These are phyloP conservation scores for Dendrocincla fuliginosa DNA, from an alignment of 2,797 vertebrate species.

Conservation along the genomic window DNA sequence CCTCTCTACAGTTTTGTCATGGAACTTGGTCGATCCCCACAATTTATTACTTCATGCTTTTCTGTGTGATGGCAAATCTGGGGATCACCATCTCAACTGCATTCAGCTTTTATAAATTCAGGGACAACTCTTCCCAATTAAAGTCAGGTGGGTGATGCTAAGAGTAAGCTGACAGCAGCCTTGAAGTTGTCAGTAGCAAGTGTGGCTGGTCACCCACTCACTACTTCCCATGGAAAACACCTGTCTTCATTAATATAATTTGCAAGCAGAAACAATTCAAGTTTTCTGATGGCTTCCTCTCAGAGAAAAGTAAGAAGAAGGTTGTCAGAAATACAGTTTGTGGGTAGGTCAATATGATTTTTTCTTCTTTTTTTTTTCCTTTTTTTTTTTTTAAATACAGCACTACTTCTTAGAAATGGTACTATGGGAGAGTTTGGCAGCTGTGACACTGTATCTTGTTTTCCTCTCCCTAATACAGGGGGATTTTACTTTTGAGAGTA, in stretches of 20 bases:
- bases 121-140: not conserved
- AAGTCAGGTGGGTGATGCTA: not conserved
- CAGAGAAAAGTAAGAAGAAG: not conserved
- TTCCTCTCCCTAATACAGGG: not conserved
- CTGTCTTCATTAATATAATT: not conserved
- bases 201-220: not conserved
- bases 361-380: not conserved
- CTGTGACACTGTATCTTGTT: not conserved
- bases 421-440: not conserved
- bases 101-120: not conserved
- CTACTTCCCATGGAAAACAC: not conserved
- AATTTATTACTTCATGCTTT: not conserved
- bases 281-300: not conserved
- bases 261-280: not conserved
- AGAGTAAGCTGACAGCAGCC: not conserved
- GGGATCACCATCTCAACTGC: not conserved
- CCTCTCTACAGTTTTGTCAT: not conserved
- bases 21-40: not conserved
- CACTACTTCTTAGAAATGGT: not conserved
- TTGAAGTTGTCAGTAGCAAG: not conserved
- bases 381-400: not conserved
- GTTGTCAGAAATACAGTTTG: not conserved
- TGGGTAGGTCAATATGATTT: not conserved
- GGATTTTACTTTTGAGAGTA: not conserved
- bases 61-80: not conserved